A percentile compares a stretch with the other conserved stretches of the same genome.
phyloP scores from a whole-genome alignment of 2,888 invertebrate species.

The Pyrgus malvae region DNA sequence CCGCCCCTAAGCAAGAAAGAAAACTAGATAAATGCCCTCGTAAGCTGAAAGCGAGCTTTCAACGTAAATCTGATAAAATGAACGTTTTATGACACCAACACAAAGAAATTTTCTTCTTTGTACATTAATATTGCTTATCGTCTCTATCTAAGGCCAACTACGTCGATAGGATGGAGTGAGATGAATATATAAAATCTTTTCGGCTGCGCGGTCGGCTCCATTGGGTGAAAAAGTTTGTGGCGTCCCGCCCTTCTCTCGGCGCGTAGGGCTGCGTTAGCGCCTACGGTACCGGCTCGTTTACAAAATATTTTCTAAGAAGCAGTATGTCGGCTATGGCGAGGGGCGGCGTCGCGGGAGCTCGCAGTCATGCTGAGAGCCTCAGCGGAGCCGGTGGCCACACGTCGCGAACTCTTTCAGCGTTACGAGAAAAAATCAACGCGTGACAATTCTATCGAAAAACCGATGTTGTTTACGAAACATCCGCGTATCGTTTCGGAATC shows the following conservation, averaged over 20 bases:
- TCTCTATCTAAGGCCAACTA: constrained; percentile 41
- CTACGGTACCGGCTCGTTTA: constrained; percentile 52
- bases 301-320: constrained; percentile 72
- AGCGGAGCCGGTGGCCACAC: constrained; percentile 76
- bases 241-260: constrained; percentile 66
- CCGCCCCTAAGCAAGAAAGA: constrained; percentile 42
- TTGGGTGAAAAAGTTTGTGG: constrained; percentile 71
- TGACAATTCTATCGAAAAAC: constrained; percentile 64
- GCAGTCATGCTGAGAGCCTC: constrained; percentile 81
- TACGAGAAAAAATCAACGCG: constrained; percentile 69
- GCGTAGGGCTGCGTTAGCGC: constrained; percentile 72
- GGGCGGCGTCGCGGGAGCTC: constrained; percentile 79
- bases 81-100: constrained; percentile 76
- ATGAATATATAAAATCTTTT: constrained; percentile 39
- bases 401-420: constrained; percentile 70
- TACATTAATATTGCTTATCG: constrained; percentile 42
- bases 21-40: constrained; percentile 61
- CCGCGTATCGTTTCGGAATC: constrained; percentile 44
- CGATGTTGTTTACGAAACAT: constrained; percentile 51
- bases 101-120: constrained; percentile 73
- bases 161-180: constrained; percentile 48
- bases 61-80: constrained; percentile 80
- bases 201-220: constrained; percentile 46
- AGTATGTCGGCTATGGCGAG: constrained; percentile 74
- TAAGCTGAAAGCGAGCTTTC: constrained; percentile 77